phyloP scores from a whole-genome alignment of 2,113 vertebrate genomes.

The Phyllostomus hastatus region DNA sequence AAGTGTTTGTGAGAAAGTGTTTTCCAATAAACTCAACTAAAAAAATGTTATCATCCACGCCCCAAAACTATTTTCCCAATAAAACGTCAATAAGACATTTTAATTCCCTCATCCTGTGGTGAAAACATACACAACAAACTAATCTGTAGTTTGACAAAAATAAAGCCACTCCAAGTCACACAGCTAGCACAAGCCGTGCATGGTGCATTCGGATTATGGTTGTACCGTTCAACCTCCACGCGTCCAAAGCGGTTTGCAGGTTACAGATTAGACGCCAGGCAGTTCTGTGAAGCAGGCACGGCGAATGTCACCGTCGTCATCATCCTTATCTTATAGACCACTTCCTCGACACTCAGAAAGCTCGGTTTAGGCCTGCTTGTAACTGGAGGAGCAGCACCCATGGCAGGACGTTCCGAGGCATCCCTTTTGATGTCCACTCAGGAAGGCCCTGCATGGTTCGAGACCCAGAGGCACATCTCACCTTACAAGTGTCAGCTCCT shows the following conservation, averaged over 20 bases:
- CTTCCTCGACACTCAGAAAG: neutral
- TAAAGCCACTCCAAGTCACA: neutral
- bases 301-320: neutral
- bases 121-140: neutral
- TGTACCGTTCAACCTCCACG: neutral
- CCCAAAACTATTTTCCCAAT: neutral
- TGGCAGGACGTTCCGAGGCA: neutral
- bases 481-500: neutral
- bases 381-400: neutral
- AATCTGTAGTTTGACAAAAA: neutral
- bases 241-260: neutral
- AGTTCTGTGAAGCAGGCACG: neutral
- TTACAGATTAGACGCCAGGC: neutral
- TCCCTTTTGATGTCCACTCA: neutral
- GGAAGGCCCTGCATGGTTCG: neutral
- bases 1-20: neutral
- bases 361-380: neutral
- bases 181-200: neutral
- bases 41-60: too few relatives aligned
- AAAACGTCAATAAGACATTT: neutral
- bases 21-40: neutral
- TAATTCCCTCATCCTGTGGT: neutral
- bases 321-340: neutral
- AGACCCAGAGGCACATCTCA: neutral
- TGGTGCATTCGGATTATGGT: neutral